Evolutionary conservation across 2,113 vertebrate species (phyloP).

Genomic region (Podarcis raffonei): DNA sequence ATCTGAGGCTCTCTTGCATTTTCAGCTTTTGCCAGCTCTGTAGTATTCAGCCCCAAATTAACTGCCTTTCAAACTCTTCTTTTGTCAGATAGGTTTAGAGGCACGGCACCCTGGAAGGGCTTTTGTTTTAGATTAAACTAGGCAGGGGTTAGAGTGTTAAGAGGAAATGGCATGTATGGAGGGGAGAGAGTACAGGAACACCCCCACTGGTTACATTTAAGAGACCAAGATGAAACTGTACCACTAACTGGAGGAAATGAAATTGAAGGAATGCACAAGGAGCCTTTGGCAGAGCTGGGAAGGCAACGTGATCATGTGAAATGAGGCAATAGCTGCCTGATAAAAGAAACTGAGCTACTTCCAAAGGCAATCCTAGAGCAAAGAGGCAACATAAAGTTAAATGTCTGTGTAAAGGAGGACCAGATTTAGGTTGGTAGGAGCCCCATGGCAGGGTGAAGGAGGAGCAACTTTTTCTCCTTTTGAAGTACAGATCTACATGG

Average conservation of each 20-base stretch:
- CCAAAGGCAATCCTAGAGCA: not conserved
- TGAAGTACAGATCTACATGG: not conserved
- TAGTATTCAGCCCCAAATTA: not conserved
- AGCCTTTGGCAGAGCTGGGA: not conserved
- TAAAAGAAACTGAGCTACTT: not conserved
- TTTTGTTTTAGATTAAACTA: slow-evolving; percentile 10
- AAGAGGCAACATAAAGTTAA: not conserved
- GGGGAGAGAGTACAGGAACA: not conserved
- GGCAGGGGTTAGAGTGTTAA: not conserved
- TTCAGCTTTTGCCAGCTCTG: not conserved
- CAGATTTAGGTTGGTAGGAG: not conserved
- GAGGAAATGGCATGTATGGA: not conserved
- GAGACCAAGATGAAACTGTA: not conserved
- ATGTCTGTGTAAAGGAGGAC: not conserved
- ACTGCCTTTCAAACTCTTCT: not conserved
- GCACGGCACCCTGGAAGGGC: not conserved
- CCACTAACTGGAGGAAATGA: not conserved
- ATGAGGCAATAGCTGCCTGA: not conserved
- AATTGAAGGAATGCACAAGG: not conserved
- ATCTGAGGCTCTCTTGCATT: not conserved
- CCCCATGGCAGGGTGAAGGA: not conserved
- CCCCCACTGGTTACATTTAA: not conserved
- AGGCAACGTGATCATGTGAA: not conserved
- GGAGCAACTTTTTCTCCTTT: not conserved
- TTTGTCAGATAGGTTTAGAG: not conserved